Evolutionary conservation across 2,797 vertebrate genomes (phyloP).

Genomic region (Danio choprae): DNA sequence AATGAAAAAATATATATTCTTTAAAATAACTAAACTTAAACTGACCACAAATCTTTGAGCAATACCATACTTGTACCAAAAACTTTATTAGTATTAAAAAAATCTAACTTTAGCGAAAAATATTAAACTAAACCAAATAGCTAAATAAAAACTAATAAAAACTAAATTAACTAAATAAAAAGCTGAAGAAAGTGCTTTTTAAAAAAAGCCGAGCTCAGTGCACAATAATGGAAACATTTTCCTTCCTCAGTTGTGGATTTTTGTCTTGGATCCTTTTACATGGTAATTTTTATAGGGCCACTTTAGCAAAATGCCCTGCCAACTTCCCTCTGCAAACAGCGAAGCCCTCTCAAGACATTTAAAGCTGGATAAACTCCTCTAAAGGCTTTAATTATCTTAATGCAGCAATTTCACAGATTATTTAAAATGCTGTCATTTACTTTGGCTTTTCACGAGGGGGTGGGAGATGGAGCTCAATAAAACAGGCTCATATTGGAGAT

Average conservation of each 20-base stretch:
- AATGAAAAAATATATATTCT: too few species aligned
- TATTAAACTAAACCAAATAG: not conserved
- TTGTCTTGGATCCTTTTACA: constrained; percentile 31
- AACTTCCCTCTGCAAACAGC: constrained; percentile 42
- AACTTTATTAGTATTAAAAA: not conserved
- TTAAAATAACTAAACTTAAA: too few species aligned
- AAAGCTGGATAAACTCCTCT: constrained; percentile 57
- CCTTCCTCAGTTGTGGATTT: not conserved
- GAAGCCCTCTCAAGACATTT: constrained; percentile 50
- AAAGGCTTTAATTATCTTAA: constrained; percentile 65
- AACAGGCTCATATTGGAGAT: constrained; percentile 38
- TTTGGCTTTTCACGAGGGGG: constrained; percentile 39
- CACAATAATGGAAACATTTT: constrained; percentile 1
- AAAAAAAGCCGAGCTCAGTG: not conserved
- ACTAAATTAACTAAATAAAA: not conserved
- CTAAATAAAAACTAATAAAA: too few species aligned
- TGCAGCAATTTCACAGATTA: constrained; percentile 59
- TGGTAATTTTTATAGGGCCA: constrained; percentile 57
- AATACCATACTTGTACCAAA: too few species aligned
- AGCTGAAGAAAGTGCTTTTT: not conserved
- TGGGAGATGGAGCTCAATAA: constrained; percentile 23
- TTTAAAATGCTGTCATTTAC: constrained; percentile 61
- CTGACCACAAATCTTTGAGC: too few species aligned
- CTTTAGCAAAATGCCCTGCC: constrained; percentile 57
- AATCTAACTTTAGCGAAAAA: not conserved